phyloP scores from a whole-genome alignment of 1,140 invertebrate genomes.

The Homarus americanus region DNA sequence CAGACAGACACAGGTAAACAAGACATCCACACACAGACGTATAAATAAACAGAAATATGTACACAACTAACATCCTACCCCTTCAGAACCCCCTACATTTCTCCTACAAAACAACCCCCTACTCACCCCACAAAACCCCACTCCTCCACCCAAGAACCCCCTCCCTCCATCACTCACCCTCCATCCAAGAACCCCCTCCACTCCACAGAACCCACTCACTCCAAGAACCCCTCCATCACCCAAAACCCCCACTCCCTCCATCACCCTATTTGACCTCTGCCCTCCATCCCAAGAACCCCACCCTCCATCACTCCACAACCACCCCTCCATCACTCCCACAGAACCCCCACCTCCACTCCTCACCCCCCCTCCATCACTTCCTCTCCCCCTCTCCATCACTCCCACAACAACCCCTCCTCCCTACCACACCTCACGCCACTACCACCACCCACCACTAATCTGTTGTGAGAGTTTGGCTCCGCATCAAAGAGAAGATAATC shows the following conservation, averaged over 20 bases:
- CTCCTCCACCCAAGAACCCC: background rate
- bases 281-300: background rate
- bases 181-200: background rate
- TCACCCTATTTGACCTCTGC: too few relatives aligned
- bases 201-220: background rate
- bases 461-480: background rate
- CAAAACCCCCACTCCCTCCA: background rate
- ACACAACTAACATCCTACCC: too few relatives aligned
- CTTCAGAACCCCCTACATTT: too few relatives aligned
- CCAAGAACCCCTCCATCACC: background rate
- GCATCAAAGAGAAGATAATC: constrained; percentile 2
- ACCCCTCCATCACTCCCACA: too few relatives aligned
- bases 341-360: background rate
- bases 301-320: background rate
- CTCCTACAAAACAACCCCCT: too few relatives aligned
- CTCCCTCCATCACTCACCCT: background rate
- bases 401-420: background rate
- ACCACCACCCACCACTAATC: background rate
- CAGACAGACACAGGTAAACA: background rate
- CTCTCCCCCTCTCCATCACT: background rate
- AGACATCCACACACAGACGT: too few relatives aligned
- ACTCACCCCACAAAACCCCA: too few relatives aligned
- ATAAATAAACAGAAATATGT: too few relatives aligned
- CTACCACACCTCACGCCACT: too few relatives aligned
- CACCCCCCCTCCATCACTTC: too few relatives aligned